Conservation (phyloP, 2,113 vertebrate species). For the Hymenochirus boettgeri region DNA sequence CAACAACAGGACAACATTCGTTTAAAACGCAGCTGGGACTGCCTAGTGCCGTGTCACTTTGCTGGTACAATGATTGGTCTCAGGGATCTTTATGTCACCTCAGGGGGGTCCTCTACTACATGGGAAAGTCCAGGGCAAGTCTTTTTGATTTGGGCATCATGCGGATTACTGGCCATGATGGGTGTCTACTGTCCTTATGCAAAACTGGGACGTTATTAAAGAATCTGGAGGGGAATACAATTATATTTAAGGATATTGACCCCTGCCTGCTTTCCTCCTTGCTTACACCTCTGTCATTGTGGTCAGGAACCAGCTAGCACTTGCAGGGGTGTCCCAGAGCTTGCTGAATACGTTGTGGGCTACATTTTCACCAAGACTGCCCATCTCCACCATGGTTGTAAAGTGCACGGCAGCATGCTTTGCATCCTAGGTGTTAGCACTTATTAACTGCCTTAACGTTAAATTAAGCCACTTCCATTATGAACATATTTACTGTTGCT, state of each 20-base stretch:
- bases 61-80: slow-evolving; percentile 78
- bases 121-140: slow-evolving; percentile 72
- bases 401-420: slow-evolving; percentile 59
- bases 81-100: slow-evolving; percentile 71
- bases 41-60: slow-evolving; percentile 64
- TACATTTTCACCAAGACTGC: slow-evolving; percentile 65
- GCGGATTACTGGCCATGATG: slow-evolving; percentile 63
- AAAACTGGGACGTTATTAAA: slow-evolving; percentile 69
- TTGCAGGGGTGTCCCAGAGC: slow-evolving; percentile 66
- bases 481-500: slow-evolving; percentile 67
- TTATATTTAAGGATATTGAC: slow-evolving; percentile 71
- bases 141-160: slow-evolving; percentile 70
- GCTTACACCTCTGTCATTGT: slow-evolving; percentile 64
- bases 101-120: slow-evolving; percentile 65
- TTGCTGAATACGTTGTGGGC: slow-evolving; percentile 64
- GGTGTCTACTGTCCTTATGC: slow-evolving; percentile 72
- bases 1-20: slow-evolving; percentile 37
- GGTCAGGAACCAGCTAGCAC: slow-evolving; percentile 60
- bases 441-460: slow-evolving; percentile 66
- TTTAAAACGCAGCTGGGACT: slow-evolving; percentile 57
- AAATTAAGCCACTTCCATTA: slow-evolving; percentile 60
- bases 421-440: slow-evolving; percentile 62
- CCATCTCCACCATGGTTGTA: slow-evolving; percentile 50
- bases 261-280: slow-evolving; percentile 70
- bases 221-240: slow-evolving; percentile 79